These are phyloP conservation scores for Phytoseiulus persimilis DNA, from an alignment of 2,888 invertebrate genomes.

Conservation along the genomic window DNA sequence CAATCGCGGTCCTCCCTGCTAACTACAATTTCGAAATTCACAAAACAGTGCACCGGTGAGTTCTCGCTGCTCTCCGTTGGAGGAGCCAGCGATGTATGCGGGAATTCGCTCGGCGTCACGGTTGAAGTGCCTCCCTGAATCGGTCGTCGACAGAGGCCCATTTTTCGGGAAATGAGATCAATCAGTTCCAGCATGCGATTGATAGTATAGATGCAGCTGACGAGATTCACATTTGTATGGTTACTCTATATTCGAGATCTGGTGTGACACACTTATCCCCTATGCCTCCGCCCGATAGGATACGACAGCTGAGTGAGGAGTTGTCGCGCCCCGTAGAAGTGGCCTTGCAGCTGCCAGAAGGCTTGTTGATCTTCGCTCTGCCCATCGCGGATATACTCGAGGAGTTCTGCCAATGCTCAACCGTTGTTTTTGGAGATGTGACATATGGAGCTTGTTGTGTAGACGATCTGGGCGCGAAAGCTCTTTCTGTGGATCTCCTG, in stretches of 20 bases:
- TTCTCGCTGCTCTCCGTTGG: too few species aligned
- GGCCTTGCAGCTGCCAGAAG: conserved; percentile 95
- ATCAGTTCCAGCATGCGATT: too few species aligned
- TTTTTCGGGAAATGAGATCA: too few species aligned
- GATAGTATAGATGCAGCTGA: too few species aligned
- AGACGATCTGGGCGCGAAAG: conserved; percentile 87
- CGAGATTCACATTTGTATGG: too few species aligned
- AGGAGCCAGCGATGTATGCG: too few species aligned
- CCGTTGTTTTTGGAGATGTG: conserved; percentile 95
- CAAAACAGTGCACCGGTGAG: conserved; percentile 64
- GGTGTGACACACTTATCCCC: too few species aligned
- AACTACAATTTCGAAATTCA: conserved; percentile 98
- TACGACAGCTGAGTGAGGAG: conserved; percentile 69
- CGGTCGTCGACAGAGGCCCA: too few species aligned
- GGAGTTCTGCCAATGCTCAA: conserved; percentile 73
- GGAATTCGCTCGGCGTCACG: too few species aligned
- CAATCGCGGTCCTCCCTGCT: conserved; percentile 66
- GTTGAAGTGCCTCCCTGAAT: too few species aligned
- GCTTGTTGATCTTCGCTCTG: conserved; percentile 78
- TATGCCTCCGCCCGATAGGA: conserved; percentile 56
- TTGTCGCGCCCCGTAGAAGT: conserved; percentile 75
- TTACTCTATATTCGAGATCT: too few species aligned
- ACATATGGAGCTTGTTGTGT: conserved; percentile 99
- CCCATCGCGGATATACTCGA: conserved; percentile 86
- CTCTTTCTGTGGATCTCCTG: conserved; percentile 76